Conservation (phyloP, 2,888 invertebrate genomes). For the Teleiodes luculella region DNA sequence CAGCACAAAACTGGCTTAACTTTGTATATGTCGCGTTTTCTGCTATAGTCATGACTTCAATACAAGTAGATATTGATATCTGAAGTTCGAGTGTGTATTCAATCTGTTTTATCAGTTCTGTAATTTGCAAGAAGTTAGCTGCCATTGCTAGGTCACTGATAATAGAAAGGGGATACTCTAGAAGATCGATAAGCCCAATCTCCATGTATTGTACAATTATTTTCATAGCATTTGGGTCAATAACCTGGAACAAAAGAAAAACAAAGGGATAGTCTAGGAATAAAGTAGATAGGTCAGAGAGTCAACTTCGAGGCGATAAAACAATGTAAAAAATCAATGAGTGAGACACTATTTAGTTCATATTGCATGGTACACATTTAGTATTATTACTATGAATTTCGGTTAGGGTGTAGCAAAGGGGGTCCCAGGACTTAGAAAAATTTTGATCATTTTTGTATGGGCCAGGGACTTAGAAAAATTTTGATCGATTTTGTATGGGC, state of each 20-base stretch:
- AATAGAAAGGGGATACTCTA: constrained; percentile 41
- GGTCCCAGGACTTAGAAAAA: no score
- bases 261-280: neutral
- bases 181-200: constrained; percentile 54
- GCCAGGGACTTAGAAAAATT: no score
- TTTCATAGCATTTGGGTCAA: constrained; percentile 58
- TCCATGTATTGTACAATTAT: constrained; percentile 58
- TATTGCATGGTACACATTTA: no score
- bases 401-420: no score
- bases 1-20: constrained; percentile 44
- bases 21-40: constrained; percentile 44
- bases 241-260: constrained; percentile 42
- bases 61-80: constrained; percentile 48
- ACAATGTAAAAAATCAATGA: no score
- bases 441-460: no score
- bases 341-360: no score
- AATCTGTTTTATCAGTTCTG: constrained; percentile 60
- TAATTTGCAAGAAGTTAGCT: constrained; percentile 63
- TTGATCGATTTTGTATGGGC: no score
- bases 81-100: constrained; percentile 51
- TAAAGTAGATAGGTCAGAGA: no score
- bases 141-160: constrained; percentile 52
- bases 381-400: no score
- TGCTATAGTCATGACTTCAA: constrained; percentile 56
- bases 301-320: no score